These are phyloP conservation scores for Teleogryllus occipitalis DNA, from an alignment of 1,140 invertebrate species.

Conservation along the genomic window DNA sequence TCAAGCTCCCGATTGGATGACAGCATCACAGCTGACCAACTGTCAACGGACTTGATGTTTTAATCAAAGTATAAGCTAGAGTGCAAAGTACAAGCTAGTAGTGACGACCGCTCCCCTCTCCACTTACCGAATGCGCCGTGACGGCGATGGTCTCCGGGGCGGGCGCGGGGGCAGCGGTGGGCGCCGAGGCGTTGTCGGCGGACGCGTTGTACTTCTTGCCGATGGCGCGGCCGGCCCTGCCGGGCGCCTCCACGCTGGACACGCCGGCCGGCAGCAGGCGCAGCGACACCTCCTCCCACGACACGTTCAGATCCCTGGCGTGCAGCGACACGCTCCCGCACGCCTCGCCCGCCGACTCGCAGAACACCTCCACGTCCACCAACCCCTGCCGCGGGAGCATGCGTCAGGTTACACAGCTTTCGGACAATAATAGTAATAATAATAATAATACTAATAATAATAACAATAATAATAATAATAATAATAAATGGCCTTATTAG, in stretches of 20 bases:
- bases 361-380: not conserved
- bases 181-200: not conserved
- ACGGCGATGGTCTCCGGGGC: not conserved
- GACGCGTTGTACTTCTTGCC: not conserved
- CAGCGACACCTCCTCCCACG: not conserved
- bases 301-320: not conserved
- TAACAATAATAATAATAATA: too few relatives aligned
- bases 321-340: not conserved
- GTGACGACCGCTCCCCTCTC: too few relatives aligned
- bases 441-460: too few relatives aligned
- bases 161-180: too few relatives aligned
- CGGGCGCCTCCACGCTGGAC: not conserved
- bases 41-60: too few relatives aligned
- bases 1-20: too few relatives aligned
- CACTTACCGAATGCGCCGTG: not conserved
- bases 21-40: too few relatives aligned
- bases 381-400: not conserved
- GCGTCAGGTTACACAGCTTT: too few relatives aligned
- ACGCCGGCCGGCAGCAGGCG: not conserved
- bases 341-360: not conserved
- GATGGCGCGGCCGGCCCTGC: not conserved
- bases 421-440: too few relatives aligned
- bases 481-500: too few relatives aligned
- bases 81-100: too few relatives aligned
- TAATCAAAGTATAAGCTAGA: too few relatives aligned